These are phyloP conservation scores for Empis livida DNA, from an alignment of 2,888 invertebrate genomes.

Conservation along the genomic window DNA sequence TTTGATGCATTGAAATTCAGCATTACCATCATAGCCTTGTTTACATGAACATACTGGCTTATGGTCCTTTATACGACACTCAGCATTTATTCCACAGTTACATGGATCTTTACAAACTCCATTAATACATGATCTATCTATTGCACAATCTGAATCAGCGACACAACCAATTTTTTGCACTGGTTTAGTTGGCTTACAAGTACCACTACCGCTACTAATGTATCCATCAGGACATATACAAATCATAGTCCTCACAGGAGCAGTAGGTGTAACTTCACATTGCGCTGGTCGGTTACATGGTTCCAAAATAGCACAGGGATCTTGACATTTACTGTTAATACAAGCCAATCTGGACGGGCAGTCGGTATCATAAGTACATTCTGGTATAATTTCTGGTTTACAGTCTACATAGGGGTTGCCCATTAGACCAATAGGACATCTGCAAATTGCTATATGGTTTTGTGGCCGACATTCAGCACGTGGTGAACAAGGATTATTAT, in stretches of 20 bases:
- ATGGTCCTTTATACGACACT: conserved; percentile 72
- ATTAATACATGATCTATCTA: conserved; percentile 65
- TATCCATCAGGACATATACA: conserved; percentile 84
- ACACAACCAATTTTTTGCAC: conserved; percentile 52
- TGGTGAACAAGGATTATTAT: conserved; percentile 61
- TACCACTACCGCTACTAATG: conserved; percentile 68
- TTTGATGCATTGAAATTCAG: conserved; percentile 65
- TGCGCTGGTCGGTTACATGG: conserved; percentile 70
- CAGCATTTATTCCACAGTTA: conserved; percentile 71
- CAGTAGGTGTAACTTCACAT: conserved; percentile 67
- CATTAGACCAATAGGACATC: conserved; percentile 60
- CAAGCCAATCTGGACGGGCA: conserved; percentile 71
- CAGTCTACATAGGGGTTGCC: conserved; percentile 78
- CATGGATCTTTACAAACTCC: conserved; percentile 75
- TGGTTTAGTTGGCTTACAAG: conserved; percentile 60
- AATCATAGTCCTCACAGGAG: conserved; percentile 77
- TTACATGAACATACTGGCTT: conserved; percentile 79
- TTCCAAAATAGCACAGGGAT: conserved; percentile 64
- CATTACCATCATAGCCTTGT: conserved; percentile 73
- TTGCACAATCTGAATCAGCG: conserved; percentile 63
- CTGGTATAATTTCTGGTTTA: conserved; percentile 53
- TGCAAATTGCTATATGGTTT: conserved; percentile 74
- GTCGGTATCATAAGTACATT: conserved; percentile 70
- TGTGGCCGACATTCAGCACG: conserved; percentile 68
- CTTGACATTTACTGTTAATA: conserved; percentile 65